Evolutionary conservation across 35 echinoderm and acorn worm species (phyloP).

Genomic region (Ophioderma brevispina): DNA sequence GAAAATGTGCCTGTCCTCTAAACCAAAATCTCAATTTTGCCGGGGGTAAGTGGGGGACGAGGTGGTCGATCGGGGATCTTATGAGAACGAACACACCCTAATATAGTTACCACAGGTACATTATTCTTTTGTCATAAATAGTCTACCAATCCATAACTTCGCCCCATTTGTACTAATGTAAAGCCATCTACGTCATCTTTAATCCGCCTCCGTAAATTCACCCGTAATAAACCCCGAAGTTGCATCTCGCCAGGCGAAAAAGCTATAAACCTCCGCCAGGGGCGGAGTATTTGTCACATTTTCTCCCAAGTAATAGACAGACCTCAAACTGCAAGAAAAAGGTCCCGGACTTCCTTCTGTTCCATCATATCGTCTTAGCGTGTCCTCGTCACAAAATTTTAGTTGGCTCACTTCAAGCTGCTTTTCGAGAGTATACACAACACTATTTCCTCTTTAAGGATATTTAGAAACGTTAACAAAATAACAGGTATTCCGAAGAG

Average conservation of each 20-base stretch:
- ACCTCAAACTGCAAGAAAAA: slow-evolving; percentile 56
- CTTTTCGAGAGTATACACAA: too few species aligned
- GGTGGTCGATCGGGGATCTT: too few species aligned
- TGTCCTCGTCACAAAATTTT: slow-evolving; percentile 6
- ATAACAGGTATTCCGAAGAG: too few species aligned
- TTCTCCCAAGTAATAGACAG: slow-evolving; percentile 70
- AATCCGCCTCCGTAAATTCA: slow-evolving; percentile 85
- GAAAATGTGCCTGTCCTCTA: too few species aligned
- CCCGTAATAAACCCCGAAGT: slow-evolving; percentile 75
- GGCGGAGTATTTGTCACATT: slow-evolving; percentile 63
- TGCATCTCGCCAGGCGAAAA: slow-evolving; percentile 75
- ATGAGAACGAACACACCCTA: too few species aligned
- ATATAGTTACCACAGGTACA: slow-evolving; percentile 59
- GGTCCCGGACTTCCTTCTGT: slow-evolving; percentile 3
- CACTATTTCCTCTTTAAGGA: too few species aligned
- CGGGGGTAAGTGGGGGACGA: too few species aligned
- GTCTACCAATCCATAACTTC: slow-evolving; percentile 69
- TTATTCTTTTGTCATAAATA: slow-evolving; percentile 83
- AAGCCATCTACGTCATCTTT: slow-evolving; percentile 61
- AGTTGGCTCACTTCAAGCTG: background rate
- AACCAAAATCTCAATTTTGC: too few species aligned
- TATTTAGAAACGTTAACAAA: too few species aligned
- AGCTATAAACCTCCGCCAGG: slow-evolving; percentile 74
- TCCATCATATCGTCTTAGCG: background rate
- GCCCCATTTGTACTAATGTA: slow-evolving; percentile 50